Base-by-base conservation (phyloP, 2,888 invertebrate species). In the Dolichomitus sp. region DNA sequence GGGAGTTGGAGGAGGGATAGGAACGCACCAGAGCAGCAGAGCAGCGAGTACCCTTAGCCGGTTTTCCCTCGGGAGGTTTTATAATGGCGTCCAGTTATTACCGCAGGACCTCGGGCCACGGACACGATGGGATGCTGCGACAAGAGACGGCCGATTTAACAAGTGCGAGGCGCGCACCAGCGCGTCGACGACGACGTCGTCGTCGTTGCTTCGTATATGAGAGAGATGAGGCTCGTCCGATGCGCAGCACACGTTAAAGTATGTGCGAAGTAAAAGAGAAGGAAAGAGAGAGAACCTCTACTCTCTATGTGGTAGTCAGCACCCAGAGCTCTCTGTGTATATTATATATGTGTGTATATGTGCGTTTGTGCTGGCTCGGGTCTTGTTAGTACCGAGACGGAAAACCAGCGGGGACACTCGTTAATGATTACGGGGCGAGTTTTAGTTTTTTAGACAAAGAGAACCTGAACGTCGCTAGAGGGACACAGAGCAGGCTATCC, bases 31-130 rank as follows among this genome's bases (percentile, higher is more conserved):
- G 54, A 54, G 63, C 73, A 63, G 70, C 73, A 50, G 69, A 75
- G 75, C 73, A 77, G 76, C 72, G 75, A 80, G 84, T 82, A 84
- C 83, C 92, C 91, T 93, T 91, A 91, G 92, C 88, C 88, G 88
- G 89, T 87, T 91, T 92, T 91, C 93, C 92, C 92, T 92, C 90
- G 90, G 92, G 93, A 93, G 91, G 89, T 92, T 93, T 93, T 93
- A 93, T 93, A 93, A 93, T 93, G 93, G 93, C 92, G 92, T 93
- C 92, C 93, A 93, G 93, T 93, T 93, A 93, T 93, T 93, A 93
- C 90, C 89, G 90, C 90, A 91, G 90, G 90, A 92, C 92, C 92
- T 90, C 89, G 88, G 90, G 92, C 92, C 88, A 90, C 90, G 91
- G 90, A 91, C 90, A 89, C 91, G 91, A 91, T 92, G 90, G 89